Conservation (phyloP, 2,797 vertebrate species). For the Brotogeris chrysoptera region DNA sequence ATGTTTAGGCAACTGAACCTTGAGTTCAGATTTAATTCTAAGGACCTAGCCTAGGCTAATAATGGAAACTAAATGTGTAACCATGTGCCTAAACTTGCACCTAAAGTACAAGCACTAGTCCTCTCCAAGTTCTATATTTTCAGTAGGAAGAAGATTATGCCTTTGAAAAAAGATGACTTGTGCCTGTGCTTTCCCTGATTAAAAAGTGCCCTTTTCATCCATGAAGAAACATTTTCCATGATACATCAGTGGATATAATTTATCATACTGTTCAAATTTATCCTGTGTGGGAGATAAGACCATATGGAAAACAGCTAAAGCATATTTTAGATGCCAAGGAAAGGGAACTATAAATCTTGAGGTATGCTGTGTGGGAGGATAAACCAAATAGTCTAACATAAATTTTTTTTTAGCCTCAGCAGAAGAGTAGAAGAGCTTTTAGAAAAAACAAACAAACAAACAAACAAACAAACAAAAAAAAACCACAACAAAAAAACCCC, state of each 20-base stretch:
- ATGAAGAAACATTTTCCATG: slow-evolving; percentile 6
- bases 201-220: slow-evolving; percentile 2
- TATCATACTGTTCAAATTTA: slow-evolving; percentile 29
- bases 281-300: slow-evolving; percentile 26
- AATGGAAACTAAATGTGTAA: not conserved
- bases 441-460: too few species aligned
- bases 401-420: slow-evolving; percentile 16
- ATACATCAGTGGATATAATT: not conserved
- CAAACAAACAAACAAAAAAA: too few species aligned
- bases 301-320: slow-evolving; percentile 45
- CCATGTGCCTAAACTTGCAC: not conserved
- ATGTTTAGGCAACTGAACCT: not conserved
- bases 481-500: too few species aligned
- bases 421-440: not conserved
- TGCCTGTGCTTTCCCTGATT: not conserved
- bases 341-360: slow-evolving; percentile 41
- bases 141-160: not conserved
- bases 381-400: not conserved
- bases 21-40: not conserved
- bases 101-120: not conserved
- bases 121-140: not conserved
- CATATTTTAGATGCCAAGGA: not conserved
- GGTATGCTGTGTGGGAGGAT: slow-evolving; percentile 13
- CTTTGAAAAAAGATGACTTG: not conserved
- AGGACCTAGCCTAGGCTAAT: not conserved